Conservation (phyloP, 2,888 invertebrate species). For the Choristoneura rosaceana region DNA sequence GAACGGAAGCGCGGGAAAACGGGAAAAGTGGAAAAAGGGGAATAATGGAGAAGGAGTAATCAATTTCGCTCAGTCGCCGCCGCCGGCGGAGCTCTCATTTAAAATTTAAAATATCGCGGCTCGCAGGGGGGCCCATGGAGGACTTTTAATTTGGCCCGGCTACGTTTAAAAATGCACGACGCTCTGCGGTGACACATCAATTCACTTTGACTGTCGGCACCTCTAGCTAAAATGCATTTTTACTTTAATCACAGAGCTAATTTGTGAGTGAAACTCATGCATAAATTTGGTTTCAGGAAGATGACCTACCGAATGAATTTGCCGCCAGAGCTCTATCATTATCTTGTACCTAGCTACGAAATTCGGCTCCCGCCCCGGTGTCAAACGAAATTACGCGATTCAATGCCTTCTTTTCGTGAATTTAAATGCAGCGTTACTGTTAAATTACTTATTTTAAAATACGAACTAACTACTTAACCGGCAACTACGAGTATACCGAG, state of each 20-base stretch:
- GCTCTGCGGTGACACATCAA: conserved; percentile 81
- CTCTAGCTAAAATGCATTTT: conserved; percentile 62
- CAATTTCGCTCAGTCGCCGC: conserved; percentile 83
- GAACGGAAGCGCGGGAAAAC: conserved; percentile 72
- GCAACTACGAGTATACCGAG: too few relatives aligned
- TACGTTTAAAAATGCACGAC: conserved; percentile 81
- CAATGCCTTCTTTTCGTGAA: not conserved
- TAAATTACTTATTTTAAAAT: too few relatives aligned
- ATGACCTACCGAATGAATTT: not conserved
- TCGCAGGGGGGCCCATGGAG: conserved; percentile 74
- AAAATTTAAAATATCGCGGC: conserved; percentile 82
- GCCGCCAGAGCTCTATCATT: not conserved
- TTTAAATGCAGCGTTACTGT: not conserved
- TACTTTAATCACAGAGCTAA: conserved; percentile 36
- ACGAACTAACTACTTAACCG: too few relatives aligned
- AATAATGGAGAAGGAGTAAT: conserved; percentile 85
- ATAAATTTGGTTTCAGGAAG: conserved; percentile 24
- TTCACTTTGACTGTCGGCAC: conserved; percentile 78
- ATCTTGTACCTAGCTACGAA: not conserved
- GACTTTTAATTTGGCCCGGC: conserved; percentile 82
- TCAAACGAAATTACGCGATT: not conserved
- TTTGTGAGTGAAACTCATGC: conserved; percentile 30
- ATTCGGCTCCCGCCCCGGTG: not conserved
- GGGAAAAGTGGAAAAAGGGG: conserved; percentile 81
- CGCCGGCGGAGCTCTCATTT: conserved; percentile 81